Evolutionary conservation across 2,113 vertebrate species (phyloP), one percentile per base, ranked within the genome.

Genomic region (Oreochromis niloticus): DNA sequence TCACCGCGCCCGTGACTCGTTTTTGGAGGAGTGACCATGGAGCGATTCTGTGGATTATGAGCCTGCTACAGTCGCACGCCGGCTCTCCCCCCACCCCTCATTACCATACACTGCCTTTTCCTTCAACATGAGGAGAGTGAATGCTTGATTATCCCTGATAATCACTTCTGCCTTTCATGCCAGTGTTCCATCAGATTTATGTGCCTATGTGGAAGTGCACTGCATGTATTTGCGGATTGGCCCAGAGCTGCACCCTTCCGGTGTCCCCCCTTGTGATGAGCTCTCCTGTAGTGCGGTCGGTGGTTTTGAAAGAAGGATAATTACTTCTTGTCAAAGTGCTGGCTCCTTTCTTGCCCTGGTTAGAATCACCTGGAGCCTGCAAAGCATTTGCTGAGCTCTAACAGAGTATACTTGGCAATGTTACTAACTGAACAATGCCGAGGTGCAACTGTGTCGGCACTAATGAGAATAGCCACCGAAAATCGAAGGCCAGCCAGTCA

Each of bases 81-180:
- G 1, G 12, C 80, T 34, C 52, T 0, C 56, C 3, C 24, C 46
- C 41, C 80, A 6, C 61, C 61, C 27, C 83, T 93, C 91, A 92
- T 96, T 95, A 91, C 61, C 88, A 93, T 94, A 91, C 90, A 82
- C 89, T 84, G 89, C 84, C 89, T 85, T 86, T 87, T 90, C 59
- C 89, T 85, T 83, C 88, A 92, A 89, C 95, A 92, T 92, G 91
- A 93, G 88, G 90, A 91, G 82, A 94, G 84, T 93, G 92, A 95
- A 94, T 92, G 95, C 93, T 94, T 95, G 96, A 95, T 96, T 95
- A 95, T 95, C 90, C 90, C 82, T 81, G 93, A 94, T 95, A 95
- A 94, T 95, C 93, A 94, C 87, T 91, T 88, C 85, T 90, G 86
- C 90, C 82, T 92, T 94, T 89, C 91, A 83, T 92, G 92, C 95